Percentiles rank a stretch among this genome's conserved stretches.
These are phyloP conservation scores for Oryzias celebensis DNA, from an alignment of 2,113 vertebrate species.

Conservation along the genomic window DNA sequence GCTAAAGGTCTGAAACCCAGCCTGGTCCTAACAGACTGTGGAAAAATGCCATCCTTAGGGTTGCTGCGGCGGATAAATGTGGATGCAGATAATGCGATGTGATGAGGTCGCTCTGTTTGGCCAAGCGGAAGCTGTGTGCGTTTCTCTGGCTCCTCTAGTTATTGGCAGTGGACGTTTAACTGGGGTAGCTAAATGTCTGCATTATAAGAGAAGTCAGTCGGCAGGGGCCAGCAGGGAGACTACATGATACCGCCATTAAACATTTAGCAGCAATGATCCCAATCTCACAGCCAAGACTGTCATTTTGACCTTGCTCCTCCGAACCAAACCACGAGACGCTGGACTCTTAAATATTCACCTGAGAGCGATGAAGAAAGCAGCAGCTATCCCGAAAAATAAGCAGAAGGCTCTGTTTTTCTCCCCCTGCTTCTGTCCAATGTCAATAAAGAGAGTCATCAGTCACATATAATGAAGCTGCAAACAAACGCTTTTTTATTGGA, in stretches of 20 bases:
- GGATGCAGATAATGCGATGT: conserved; percentile 64
- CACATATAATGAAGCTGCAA: conserved; percentile 10
- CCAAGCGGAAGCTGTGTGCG: conserved; percentile 3
- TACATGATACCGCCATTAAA: conserved; percentile 64
- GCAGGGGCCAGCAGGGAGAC: conserved; percentile 33
- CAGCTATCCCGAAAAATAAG: background rate
- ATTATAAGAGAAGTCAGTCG: conserved; percentile 41
- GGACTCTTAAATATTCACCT: conserved; percentile 58
- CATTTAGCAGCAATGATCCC: conserved; percentile 53
- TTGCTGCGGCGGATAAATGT: conserved; percentile 65
- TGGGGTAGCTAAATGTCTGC: conserved; percentile 29
- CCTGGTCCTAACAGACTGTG: conserved; percentile 61
- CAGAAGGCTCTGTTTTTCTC: background rate
- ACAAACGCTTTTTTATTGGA: conserved; percentile 17
- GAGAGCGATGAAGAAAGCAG: conserved; percentile 43
- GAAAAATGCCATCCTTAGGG: conserved; percentile 67
- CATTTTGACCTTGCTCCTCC: conserved; percentile 51
- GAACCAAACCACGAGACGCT: conserved; percentile 49
- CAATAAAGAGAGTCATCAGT: conserved; percentile 39
- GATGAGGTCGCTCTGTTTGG: conserved; percentile 65
- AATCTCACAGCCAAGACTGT: conserved; percentile 45
- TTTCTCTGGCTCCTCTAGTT: conserved; percentile 25
- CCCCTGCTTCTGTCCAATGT: conserved; percentile 15
- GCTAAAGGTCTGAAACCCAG: conserved; percentile 47
- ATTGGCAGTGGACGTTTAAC: conserved; percentile 49